Evolutionary conservation across 2,888 invertebrate genomes (phyloP), one percentile per base, ranked within the genome.

Genomic region (Carpatolechia fugitivella): DNA sequence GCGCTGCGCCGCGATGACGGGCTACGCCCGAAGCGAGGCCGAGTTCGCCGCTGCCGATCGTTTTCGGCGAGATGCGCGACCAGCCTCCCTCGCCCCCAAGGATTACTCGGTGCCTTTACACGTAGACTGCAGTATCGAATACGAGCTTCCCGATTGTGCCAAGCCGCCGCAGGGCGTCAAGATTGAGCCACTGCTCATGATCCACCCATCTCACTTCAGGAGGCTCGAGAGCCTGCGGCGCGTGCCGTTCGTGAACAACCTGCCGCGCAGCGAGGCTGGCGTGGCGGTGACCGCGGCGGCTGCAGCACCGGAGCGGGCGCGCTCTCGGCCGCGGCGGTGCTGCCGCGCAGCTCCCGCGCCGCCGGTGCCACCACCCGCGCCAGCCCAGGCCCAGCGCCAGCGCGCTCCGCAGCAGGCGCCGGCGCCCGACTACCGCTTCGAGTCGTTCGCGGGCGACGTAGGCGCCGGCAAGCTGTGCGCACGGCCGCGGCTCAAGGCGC

Each of bases 41-140:
- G 81, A 85, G 82, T 80, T 87, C 88, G 80, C 88, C 87, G 80
- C 78, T 69, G 82, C 79, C 73, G 85, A 86, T 69, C 84, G 87
- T 74, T 86, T 80, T 74, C 82, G 85, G 68, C 80, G 85, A 77
- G 84, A 86, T 72, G 77, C 80, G 76, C 87, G 84, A 76, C 85
- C 86, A 62, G 83, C 85, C 76, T 82, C 85, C 78, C 83, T 88
- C 71, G 90, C 91, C 71, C 92, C 93, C 82, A 96, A 95, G 91
- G 96, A 96, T 85, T 96, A 95, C 90, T 94, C 94, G 82, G 93
- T 95, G 85, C 96, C 96, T 75, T 91, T 96, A 81, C 96, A 96
- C 91, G 96, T 96, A 82, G 96, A 96, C 88, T 96, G 96, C 91
- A 96, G 96, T 91, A 96, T 96, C 74, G 96, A 96, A 90, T 96